Conservation (phyloP, 2,888 invertebrate genomes). For the Ophioninae sp. region DNA sequence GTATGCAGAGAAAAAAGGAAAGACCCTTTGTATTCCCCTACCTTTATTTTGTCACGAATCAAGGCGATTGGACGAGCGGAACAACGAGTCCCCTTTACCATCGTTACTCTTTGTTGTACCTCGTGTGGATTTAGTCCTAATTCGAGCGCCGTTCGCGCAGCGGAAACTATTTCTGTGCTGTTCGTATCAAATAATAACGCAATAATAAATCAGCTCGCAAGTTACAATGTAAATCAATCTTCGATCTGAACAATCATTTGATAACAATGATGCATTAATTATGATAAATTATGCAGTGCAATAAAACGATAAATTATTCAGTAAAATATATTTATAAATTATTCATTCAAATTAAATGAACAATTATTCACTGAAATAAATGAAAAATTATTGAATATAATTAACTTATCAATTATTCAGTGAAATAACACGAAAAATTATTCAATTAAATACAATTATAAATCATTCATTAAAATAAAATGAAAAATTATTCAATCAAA, state of each 20-base stretch:
- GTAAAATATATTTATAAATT: too few species aligned
- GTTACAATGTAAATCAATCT: not conserved
- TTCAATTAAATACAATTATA: too few species aligned
- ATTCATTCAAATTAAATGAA: not conserved
- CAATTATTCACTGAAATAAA: not conserved
- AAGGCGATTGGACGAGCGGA: slow-evolving; percentile 48
- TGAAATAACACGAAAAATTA: not conserved
- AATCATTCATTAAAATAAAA: not conserved
- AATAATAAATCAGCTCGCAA: not conserved
- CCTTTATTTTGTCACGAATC: slow-evolving; percentile 40
- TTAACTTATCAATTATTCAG: too few species aligned
- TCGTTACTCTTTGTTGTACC: slow-evolving; percentile 15
- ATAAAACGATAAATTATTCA: too few species aligned
- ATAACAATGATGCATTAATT: not conserved
- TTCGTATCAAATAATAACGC: not conserved
- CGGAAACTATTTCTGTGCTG: slow-evolving; percentile 24
- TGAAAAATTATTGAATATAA: too few species aligned
- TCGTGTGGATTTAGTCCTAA: slow-evolving; percentile 58
- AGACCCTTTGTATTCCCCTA: slow-evolving; percentile 60
- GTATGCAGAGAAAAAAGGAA: slow-evolving; percentile 44
- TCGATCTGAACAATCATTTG: not conserved
- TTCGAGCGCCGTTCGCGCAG: slow-evolving; percentile 49
- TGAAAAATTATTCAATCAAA: not conserved
- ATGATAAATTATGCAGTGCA: not conserved
- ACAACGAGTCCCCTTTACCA: slow-evolving; percentile 49